Evolutionary conservation across 2,113 vertebrate species (phyloP).

Genomic region (Serilophus lunatus): DNA sequence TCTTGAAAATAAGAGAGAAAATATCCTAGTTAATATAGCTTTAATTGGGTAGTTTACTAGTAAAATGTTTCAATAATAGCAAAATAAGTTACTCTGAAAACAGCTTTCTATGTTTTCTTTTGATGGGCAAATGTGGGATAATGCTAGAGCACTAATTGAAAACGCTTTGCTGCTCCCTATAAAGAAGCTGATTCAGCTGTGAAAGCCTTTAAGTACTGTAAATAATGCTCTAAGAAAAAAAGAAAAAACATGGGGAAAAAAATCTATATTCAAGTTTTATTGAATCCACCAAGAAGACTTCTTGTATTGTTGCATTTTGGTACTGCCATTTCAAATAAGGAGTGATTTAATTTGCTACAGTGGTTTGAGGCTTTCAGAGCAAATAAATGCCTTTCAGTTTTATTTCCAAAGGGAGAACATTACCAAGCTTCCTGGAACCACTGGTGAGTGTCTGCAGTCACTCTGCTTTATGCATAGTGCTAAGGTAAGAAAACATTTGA

Average conservation of each 20-base stretch:
- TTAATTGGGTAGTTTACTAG: conserved; percentile 23
- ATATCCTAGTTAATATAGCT: conserved; percentile 17
- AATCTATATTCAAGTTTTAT: not conserved
- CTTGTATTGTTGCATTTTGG: not conserved
- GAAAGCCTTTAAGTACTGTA: not conserved
- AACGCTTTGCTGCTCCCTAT: not conserved
- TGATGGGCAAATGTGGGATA: not conserved
- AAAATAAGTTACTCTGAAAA: not conserved
- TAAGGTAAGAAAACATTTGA: not conserved
- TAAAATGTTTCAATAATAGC: conserved; percentile 26
- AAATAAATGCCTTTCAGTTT: not conserved
- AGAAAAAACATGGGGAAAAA: not conserved
- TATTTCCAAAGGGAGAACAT: not conserved
- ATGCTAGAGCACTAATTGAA: not conserved
- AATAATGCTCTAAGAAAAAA: not conserved
- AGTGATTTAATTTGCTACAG: not conserved
- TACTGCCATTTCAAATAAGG: not conserved
- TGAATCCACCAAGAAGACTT: not conserved
- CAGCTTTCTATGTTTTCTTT: not conserved
- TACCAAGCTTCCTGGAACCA: not conserved
- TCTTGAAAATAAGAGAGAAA: conserved; percentile 38
- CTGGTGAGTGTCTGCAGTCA: not conserved
- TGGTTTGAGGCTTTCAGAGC: not conserved
- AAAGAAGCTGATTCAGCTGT: not conserved
- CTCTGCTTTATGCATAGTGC: not conserved